phyloP scores from a whole-genome alignment of 2,113 vertebrate species.

The Micronycteris hirsuta region DNA sequence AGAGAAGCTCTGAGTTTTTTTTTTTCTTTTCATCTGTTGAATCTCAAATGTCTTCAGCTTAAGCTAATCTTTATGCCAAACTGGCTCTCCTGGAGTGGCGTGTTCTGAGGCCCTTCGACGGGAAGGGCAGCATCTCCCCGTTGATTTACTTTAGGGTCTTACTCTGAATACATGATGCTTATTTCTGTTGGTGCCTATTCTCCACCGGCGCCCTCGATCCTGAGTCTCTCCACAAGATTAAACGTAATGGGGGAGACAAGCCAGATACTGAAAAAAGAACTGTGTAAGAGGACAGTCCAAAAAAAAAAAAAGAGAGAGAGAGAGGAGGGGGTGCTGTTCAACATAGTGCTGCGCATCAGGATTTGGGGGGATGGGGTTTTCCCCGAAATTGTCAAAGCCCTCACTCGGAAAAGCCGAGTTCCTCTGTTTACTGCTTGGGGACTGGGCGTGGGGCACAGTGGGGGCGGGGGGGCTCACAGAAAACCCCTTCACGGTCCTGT shows the following conservation, averaged over 20 bases:
- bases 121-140: not conserved
- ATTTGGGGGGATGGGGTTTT: fast-evolving
- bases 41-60: not conserved
- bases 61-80: not conserved
- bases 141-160: not conserved
- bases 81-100: not conserved
- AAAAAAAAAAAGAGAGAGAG: too few species aligned
- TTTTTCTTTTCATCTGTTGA: not conserved
- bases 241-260: not conserved
- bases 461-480: not conserved
- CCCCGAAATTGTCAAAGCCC: not conserved
- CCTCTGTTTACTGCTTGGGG: not conserved
- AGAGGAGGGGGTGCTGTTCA: too few species aligned
- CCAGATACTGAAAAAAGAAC: not conserved
- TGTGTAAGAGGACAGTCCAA: fast-evolving
- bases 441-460: not conserved
- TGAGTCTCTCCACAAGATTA: not conserved
- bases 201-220: not conserved
- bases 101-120: not conserved
- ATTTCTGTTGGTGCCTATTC: not conserved
- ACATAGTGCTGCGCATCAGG: fast-evolving
- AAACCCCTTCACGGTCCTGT: not conserved
- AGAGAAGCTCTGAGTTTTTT: not conserved
- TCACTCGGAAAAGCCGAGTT: not conserved
- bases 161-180: fast-evolving